Conservation (phyloP, 2,797 vertebrate species). For the Sciaenops ocellatus region DNA sequence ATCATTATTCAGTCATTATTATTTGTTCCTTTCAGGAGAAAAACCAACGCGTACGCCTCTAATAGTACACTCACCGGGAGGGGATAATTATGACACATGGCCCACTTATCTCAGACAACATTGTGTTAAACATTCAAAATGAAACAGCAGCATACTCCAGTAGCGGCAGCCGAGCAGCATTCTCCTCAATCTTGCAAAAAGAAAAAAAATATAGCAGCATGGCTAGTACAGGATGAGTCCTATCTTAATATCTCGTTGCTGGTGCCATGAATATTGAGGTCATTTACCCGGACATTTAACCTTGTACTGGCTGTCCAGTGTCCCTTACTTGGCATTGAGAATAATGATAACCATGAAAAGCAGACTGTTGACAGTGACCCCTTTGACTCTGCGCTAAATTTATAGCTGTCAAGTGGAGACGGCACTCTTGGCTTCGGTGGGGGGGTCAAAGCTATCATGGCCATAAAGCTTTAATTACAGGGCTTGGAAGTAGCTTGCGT, state of each 20-base stretch:
- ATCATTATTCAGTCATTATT: conserved; percentile 66
- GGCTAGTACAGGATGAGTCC: conserved; percentile 20
- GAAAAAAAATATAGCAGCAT: background rate
- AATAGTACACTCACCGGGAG: conserved; percentile 56
- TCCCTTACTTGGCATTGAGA: conserved; percentile 72
- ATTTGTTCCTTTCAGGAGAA: conserved; percentile 64
- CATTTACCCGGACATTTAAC: conserved; percentile 47
- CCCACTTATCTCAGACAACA: conserved; percentile 65
- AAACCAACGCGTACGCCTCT: conserved; percentile 38
- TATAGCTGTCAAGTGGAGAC: conserved; percentile 62
- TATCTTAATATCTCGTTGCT: background rate
- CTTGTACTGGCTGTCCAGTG: conserved; percentile 48
- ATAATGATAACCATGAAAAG: conserved; percentile 78
- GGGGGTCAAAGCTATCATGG: conserved; percentile 68
- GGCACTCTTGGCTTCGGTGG: conserved; percentile 46
- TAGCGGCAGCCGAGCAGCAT: conserved; percentile 31
- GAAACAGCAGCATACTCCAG: conserved; percentile 51
- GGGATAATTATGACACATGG: conserved; percentile 74
- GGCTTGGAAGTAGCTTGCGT: conserved; percentile 22
- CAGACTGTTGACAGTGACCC: conserved; percentile 78
- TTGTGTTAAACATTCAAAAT: conserved; percentile 66
- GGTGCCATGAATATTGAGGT: conserved; percentile 56
- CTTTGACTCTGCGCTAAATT: conserved; percentile 68
- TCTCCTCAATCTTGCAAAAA: conserved; percentile 41
- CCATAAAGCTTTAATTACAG: conserved; percentile 74